Evolutionary conservation across 1,140 invertebrate species (phyloP).

Genomic region (Drosophila lacertosa): DNA sequence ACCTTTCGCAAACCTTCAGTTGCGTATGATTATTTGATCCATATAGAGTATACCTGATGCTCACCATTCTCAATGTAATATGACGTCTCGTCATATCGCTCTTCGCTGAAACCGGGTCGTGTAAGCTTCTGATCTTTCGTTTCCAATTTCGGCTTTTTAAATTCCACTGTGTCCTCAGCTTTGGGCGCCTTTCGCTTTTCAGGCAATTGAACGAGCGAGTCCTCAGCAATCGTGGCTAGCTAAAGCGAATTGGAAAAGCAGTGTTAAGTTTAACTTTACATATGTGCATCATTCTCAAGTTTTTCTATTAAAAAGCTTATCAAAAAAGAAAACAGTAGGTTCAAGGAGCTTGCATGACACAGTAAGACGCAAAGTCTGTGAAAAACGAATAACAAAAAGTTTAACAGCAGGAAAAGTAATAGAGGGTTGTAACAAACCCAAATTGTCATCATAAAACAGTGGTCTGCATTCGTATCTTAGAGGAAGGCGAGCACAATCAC

Average conservation of each 20-base stretch:
- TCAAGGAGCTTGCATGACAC: constrained; percentile 19
- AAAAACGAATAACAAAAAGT: constrained; percentile 10
- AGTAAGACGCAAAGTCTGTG: constrained; percentile 8
- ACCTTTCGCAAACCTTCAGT: constrained; percentile 96
- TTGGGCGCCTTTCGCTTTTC: constrained; percentile 54
- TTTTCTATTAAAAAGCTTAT: neutral
- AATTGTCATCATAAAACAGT: constrained; percentile 55
- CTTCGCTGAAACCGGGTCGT: constrained; percentile 95
- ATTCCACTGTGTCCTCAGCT: neutral
- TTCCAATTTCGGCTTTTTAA: constrained; percentile 92
- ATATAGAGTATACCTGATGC: constrained; percentile 60
- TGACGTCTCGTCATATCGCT: constrained; percentile 96
- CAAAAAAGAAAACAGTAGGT: neutral
- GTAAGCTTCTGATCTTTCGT: constrained; percentile 95
- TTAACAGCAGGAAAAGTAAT: constrained; percentile 50
- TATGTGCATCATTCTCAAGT: neutral
- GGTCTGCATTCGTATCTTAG: constrained; percentile 39
- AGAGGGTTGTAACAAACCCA: constrained; percentile 49
- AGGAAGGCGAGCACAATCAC: constrained; percentile 44
- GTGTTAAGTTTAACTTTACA: neutral
- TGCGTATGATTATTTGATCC: constrained; percentile 13
- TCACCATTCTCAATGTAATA: constrained; percentile 99
- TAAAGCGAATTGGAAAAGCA: neutral
- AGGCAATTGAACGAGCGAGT: neutral
- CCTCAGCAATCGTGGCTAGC: constrained; percentile 12